These are phyloP conservation scores for Drosophila suzukii DNA, from an alignment of 1,140 invertebrate species.

Conservation along the genomic window DNA sequence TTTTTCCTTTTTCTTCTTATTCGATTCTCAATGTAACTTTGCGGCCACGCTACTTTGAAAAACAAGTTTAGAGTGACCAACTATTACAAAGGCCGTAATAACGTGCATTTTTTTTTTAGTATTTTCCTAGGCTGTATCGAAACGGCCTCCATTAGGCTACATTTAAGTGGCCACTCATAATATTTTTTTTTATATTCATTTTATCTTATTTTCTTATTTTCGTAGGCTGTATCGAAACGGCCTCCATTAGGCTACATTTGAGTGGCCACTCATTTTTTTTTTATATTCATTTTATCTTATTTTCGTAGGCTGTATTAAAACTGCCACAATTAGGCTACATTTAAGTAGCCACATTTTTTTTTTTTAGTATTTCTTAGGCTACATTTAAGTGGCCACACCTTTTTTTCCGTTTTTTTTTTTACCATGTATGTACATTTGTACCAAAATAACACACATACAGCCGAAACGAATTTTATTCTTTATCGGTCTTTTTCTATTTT, in stretches of 20 bases:
- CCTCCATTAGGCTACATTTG: neutral
- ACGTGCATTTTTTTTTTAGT: neutral
- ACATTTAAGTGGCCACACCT: slow-evolving; percentile 1
- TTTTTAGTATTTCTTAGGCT: neutral
- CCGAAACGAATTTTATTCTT: no score
- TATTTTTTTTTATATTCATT: neutral
- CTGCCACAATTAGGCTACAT: slow-evolving; percentile 5
- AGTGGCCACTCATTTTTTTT: neutral
- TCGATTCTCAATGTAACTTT: neutral
- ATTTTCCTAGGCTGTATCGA: slow-evolving; percentile 7
- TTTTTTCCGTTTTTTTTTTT: neutral
- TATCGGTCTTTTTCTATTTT: neutral
- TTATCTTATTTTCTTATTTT: slow-evolving; percentile 1
- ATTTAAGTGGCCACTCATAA: neutral
- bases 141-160: slow-evolving; percentile 3
- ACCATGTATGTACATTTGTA: no score
- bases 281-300: neutral
- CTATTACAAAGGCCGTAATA: neutral
- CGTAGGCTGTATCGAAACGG: slow-evolving; percentile 6
- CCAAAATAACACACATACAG: no score
- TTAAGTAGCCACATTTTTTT: slow-evolving; percentile 4
- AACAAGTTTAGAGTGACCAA: neutral
- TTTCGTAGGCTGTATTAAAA: neutral
- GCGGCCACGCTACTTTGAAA: neutral
- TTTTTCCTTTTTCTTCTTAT: neutral